These are phyloP conservation scores for Sebastes oblongus DNA, from an alignment of 2,797 vertebrate genomes.

Conservation along the genomic window DNA sequence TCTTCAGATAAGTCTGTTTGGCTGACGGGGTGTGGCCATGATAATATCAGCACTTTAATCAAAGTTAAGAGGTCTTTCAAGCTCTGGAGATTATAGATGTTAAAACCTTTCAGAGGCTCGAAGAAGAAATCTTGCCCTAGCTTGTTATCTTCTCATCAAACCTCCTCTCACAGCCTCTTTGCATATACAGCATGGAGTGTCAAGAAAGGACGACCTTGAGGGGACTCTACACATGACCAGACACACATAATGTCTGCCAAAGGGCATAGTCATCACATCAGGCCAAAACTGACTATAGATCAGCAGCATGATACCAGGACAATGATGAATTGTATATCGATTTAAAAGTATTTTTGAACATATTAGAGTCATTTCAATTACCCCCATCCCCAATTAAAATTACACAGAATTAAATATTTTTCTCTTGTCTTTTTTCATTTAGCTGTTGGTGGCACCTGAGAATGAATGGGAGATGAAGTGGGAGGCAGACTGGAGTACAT, in stretches of 20 bases:
- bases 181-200: conserved; percentile 22
- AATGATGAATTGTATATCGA: neutral
- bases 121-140: conserved; percentile 23
- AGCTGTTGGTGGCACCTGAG: conserved; percentile 47
- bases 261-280: conserved; percentile 40
- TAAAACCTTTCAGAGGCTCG: conserved; percentile 33
- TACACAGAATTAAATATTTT: neutral
- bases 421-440: conserved; percentile 22
- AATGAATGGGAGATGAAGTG: conserved; percentile 55
- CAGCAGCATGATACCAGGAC: conserved; percentile 5
- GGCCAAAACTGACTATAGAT: conserved; percentile 52
- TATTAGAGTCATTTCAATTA: conserved; percentile 22
- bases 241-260: conserved; percentile 5
- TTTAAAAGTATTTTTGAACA: neutral
- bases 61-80: conserved; percentile 49
- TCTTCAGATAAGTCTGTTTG: conserved; percentile 7
- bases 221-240: conserved; percentile 23
- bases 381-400: neutral
- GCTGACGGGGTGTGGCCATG: conserved; percentile 4
- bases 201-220: conserved; percentile 37
- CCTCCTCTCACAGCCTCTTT: conserved; percentile 22
- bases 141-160: conserved; percentile 31
- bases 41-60: conserved; percentile 46
- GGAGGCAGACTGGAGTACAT: conserved; percentile 46
- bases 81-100: conserved; percentile 39